Percentiles rank a stretch among this genome's conserved stretches.
Evolutionary conservation across 2,888 invertebrate species (phyloP).

Genomic region (Dryobota labecula): DNA sequence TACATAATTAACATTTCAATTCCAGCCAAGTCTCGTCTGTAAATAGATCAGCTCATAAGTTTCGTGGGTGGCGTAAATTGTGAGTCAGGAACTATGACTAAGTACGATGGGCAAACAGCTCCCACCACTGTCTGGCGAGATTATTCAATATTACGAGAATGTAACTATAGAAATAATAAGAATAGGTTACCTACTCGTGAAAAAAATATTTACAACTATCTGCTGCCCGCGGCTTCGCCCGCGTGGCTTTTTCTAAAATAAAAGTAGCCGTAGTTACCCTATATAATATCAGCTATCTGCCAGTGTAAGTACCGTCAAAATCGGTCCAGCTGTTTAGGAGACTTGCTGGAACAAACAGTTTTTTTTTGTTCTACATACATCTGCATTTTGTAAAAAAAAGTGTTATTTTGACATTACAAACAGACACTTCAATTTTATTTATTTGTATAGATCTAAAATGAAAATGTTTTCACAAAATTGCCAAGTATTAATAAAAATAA

Average conservation of each 20-base stretch:
- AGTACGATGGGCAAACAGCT: slow-evolving; percentile 32
- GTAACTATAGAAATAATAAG: neutral
- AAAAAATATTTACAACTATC: neutral
- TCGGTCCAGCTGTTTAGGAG: too few species aligned
- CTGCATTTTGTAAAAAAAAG: too few species aligned
- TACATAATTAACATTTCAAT: slow-evolving; percentile 7
- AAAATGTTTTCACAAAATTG: neutral
- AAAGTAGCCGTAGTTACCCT: too few species aligned
- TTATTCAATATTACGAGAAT: slow-evolving; percentile 24
- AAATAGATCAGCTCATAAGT: slow-evolving; percentile 26
- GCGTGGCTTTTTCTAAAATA: too few species aligned
- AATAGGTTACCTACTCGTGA: neutral
- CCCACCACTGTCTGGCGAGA: slow-evolving; percentile 34
- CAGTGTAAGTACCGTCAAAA: too few species aligned
- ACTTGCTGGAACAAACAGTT: too few species aligned
- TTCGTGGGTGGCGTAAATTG: slow-evolving; percentile 43
- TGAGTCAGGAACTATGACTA: slow-evolving; percentile 44
- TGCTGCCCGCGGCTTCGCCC: too few species aligned
- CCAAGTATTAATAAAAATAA: too few species aligned
- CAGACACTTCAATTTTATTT: too few species aligned
- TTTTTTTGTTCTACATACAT: too few species aligned
- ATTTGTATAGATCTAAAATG: neutral
- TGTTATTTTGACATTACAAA: too few species aligned
- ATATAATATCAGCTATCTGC: too few species aligned
- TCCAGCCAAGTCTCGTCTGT: slow-evolving; percentile 26